Base-by-base conservation (phyloP, 2,113 vertebrate genomes). In the Misgurnus anguillicaudatus region DNA sequence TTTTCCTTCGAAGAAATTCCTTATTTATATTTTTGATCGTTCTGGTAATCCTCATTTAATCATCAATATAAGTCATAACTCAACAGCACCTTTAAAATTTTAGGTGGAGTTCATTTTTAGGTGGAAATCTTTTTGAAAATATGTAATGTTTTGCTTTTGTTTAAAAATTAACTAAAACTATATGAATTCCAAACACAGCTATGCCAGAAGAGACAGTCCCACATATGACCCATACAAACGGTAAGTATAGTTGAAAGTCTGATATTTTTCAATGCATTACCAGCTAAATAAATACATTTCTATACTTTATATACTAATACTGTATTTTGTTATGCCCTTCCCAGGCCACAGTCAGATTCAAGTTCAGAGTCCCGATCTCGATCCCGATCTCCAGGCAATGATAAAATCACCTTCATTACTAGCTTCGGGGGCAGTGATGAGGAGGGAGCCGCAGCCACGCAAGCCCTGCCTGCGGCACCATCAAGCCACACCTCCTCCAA, bases 391-490 rank as follows among this genome's bases (percentile, higher is more conserved):
- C 94, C 93, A 0, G 95, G 95, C 55, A 93, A 93, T 0, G 96
- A 98, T 86, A 96, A 97, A 88, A 98, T 98, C 91, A 98, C 95
- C 4, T 98, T 97, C 89, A 98, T 98, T 89, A 98, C 97, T 81
- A 97, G 96, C 80, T 98, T 96, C 0, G 97, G 96, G 5, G 97
- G 97, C 89, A 98, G 97, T 1, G 97, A 98, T 0, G 97, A 98
- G 0, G 97, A 97, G 86, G 92, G 93, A 0, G 90, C 90, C 0
- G 84, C 93, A 31, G 70, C 90, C 5, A 39, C 88, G 17, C 89
- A 87, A 71, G 88, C 66, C 13, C 90, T 38, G 8, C 80, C 88
- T 38, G 83, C 93, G 67, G 4, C 89, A 58, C 62, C 89, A 64
- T 85, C 91, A 79, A 89, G 89, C 92, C 84, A 90, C 77, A 65